Conservation (phyloP, 2,888 invertebrate genomes). For the Uropetala carovei region DNA sequence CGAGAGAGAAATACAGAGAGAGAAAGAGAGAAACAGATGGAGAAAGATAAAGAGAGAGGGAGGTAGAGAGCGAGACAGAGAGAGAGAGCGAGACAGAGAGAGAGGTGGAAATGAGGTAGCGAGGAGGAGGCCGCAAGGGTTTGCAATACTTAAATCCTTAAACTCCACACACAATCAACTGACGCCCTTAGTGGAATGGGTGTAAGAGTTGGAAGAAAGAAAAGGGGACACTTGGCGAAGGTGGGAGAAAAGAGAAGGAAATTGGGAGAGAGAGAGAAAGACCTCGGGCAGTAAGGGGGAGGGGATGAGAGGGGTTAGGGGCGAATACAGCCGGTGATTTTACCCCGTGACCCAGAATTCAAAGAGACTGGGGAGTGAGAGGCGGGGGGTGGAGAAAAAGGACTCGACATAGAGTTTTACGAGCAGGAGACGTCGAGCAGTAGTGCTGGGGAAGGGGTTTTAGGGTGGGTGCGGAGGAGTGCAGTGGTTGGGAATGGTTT, state of each 20-base stretch:
- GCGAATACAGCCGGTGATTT: conserved; percentile 18
- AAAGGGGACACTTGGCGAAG: neutral
- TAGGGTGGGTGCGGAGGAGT: too few species aligned
- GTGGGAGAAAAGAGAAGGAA: neutral
- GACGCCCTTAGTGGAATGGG: neutral
- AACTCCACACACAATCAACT: neutral
- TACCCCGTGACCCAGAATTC: conserved; percentile 21
- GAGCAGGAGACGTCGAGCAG: too few species aligned
- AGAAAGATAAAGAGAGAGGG: neutral
- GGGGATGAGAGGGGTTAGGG: neutral
- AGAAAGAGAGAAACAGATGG: neutral
- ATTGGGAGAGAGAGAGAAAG: neutral
- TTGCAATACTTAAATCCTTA: neutral
- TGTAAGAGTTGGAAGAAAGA: neutral
- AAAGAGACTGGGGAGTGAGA: neutral
- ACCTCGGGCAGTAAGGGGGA: neutral
- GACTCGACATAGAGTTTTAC: too few species aligned
- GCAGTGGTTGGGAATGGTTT: too few species aligned
- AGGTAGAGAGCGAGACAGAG: neutral
- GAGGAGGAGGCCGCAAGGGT: neutral
- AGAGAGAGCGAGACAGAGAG: neutral
- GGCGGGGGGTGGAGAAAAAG: neutral
- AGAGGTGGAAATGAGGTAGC: neutral
- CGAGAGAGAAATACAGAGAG: neutral
- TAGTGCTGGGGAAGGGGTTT: too few species aligned